Evolutionary conservation across 2,797 vertebrate species (phyloP), one percentile per base, ranked within the genome.

Genomic region (Podargus strigoides): DNA sequence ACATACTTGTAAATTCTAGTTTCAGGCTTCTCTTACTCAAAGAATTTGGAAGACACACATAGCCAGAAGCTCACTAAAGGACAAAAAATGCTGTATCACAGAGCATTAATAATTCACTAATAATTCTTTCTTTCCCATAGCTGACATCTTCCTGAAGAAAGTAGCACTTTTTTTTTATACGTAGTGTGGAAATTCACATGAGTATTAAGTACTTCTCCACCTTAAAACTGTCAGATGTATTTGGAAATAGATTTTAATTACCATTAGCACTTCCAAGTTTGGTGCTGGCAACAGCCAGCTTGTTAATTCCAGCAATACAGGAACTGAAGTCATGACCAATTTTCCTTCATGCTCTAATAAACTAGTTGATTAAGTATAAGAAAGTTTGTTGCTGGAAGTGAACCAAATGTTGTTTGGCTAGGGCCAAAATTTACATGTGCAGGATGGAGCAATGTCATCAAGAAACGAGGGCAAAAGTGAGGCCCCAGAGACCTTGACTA

Each of bases 191-290:
- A 89, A 82, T 88, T 95, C 85, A 91, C 87, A 93, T 27, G 73
- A 93, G 55, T 94, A 95, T 70, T 89, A 90, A 86, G 53, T 87
- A 86, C 76, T 93, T 96, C 82, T 88, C 87, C 76, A 94, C 91
- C 91, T 97, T 96, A 95, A 95, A 96, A 85, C 76, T 91, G 87
- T 94, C 73, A 95, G 80, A 87, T 86, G 32, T 92, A 37, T 94
- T 95, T 94, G 89, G 95, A 96, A 96, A 96, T 96, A 96, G 93
- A 87, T 94, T 95, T 96, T 96, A 96, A 97, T 97, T 96, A 87
- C 89, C 84, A 87, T 95, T 97, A 96, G 64, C 85, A 88, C 94
- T 96, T 97, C 90, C 95, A 95, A 94, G 89, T 96, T 95, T 94
- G 94, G 80, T 66, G 69, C 62, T 96, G 90, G 89, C 93, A 94